phyloP scores from a whole-genome alignment of 2,797 vertebrate genomes.

The Sebastes umbrosus region DNA sequence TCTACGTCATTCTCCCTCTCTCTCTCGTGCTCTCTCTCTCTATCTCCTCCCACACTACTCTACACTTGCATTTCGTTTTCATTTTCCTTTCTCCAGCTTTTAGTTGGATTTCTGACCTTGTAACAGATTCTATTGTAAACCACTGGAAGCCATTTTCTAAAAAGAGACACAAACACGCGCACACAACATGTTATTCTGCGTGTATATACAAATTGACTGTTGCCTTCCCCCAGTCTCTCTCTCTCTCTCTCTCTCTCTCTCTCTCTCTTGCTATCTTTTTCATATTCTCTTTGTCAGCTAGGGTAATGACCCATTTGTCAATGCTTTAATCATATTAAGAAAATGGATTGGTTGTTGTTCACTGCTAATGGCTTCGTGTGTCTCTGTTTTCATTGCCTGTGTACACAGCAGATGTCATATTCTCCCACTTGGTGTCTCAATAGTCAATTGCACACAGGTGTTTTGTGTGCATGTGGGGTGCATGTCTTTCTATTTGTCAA shows the following conservation, averaged over 20 bases:
- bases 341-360: constrained; percentile 61
- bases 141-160: neutral
- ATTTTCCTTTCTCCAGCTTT: neutral
- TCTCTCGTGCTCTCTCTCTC: neutral
- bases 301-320: constrained; percentile 69
- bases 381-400: constrained; percentile 53
- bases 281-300: constrained; percentile 34
- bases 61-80: neutral
- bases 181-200: neutral
- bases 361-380: constrained; percentile 50
- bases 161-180: neutral
- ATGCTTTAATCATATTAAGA: constrained; percentile 70
- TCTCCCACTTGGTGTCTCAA: constrained; percentile 38
- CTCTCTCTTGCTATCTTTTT: neutral
- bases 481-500: neutral
- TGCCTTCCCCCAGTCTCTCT: neutral
- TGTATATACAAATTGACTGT: neutral
- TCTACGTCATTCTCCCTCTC: neutral
- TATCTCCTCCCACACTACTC: neutral
- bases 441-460: constrained; percentile 13
- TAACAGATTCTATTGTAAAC: neutral
- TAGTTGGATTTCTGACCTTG: neutral
- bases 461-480: neutral
- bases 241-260: neutral
- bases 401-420: constrained; percentile 56